Conservation (phyloP, 64 coral and sea anemone species). For the Montipora efflorescens region DNA sequence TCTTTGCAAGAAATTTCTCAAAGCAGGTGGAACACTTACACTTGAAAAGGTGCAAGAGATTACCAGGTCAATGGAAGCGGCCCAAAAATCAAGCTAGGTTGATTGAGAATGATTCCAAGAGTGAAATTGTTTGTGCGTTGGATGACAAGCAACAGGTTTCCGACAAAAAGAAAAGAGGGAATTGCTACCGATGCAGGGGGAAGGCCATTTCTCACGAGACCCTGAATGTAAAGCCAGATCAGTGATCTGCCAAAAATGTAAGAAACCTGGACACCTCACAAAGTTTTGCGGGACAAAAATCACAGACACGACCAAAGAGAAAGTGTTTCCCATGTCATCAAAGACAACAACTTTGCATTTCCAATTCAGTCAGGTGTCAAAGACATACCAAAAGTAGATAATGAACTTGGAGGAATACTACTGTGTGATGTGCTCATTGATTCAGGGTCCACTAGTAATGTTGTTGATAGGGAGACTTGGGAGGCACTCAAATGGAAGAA, state of each 20-base stretch:
- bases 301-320: too few relatives aligned
- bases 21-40: slow-evolving; percentile 17
- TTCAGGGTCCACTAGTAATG: slow-evolving; percentile 48
- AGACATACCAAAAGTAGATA: slow-evolving; percentile 34
- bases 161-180: too few relatives aligned
- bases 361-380: neutral
- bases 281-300: too few relatives aligned
- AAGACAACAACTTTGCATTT: neutral
- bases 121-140: slow-evolving; percentile 19
- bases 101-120: slow-evolving; percentile 9
- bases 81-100: neutral
- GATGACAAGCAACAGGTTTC: neutral
- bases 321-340: neutral
- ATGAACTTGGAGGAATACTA: too few relatives aligned
- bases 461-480: neutral
- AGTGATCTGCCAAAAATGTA: too few relatives aligned
- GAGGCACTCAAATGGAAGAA: neutral
- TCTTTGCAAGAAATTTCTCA: slow-evolving; percentile 50
- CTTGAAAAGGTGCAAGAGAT: slow-evolving; percentile 10
- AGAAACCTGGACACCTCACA: too few relatives aligned
- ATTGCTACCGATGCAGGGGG: too few relatives aligned
- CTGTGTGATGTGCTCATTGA: neutral
- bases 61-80: slow-evolving; percentile 58
- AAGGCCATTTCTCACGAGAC: too few relatives aligned
- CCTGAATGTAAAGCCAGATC: too few relatives aligned